Base-by-base conservation (phyloP, 2,113 vertebrate genomes). In the Nesoenas mayeri region DNA sequence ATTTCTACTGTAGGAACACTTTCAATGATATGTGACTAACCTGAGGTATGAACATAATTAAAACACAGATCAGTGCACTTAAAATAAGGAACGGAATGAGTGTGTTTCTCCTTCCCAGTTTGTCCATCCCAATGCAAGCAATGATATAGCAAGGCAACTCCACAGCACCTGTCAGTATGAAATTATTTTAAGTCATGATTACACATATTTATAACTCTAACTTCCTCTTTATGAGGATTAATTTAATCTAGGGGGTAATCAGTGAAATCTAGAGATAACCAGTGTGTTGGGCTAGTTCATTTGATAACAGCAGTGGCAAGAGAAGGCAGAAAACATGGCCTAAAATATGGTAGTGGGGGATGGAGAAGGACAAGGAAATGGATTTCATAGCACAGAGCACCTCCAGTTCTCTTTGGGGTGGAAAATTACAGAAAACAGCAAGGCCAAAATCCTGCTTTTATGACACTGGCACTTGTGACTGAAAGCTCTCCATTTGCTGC, bases 111-210 rank as follows among this genome's bases (percentile, higher is more conserved):
- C 99, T 98, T 84, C 99, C 99, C 54, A 99, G 90, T 79, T 93
- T 97, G 94, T 99, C 98, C 98, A 99, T 99, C 65, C 97, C 98
- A 94, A 98, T 77, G 96, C 99, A 99, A 89, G 98, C 98, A 90
- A 99, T 92, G 92, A 98, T 40, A 93, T 99, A 99, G 32, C 99
- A 98, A 65, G 99, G 99, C 72, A 99, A 91, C 95, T 99, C 99
- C 97, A 99, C 98, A 38, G 98, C 98, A 97, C 99, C 99, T 99
- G 97, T 75, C 95, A 96, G 79, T 67, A 91, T 92, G 83, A 74
- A 91, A 96, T 95, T 91, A 72, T 91, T 93, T 93, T 74, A 94
- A 89, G 65, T 72, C 77, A 88, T 40, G 38, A 36, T 86, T 61
- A 50, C 58, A 77, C 60, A 70, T 60, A 81, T 12, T 72, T 48